Base-by-base conservation (phyloP, 2,888 invertebrate genomes). In the Tryphoninae sp. region DNA sequence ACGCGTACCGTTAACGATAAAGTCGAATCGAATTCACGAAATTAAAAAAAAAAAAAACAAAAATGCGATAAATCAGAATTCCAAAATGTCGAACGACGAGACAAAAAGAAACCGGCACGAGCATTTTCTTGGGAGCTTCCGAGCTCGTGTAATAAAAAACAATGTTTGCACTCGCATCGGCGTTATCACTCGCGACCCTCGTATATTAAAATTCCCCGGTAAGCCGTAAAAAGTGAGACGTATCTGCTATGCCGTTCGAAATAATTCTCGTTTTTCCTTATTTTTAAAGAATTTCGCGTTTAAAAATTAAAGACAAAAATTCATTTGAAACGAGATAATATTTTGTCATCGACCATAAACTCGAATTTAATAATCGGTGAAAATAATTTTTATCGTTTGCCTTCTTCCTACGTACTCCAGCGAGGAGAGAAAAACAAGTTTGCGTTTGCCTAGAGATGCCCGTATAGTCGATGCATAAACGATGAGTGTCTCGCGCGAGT, bases 401-500 rank as follows among this genome's bases (percentile, higher is more conserved):
- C 6, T 6, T 33, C 40, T 16, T 13, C 23, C 42, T 45, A 42
- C 42, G 42, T 55, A 55, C 26, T 33, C 74, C 42, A 23, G 26
- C 58, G 67, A 67, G 67, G 59, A 75, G n/a, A 13, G 51, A 51
- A 51, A 51, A 51, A 76, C 76, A 59, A 49, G 76, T 76, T 76
- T 68, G 67, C 68, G 59, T 68, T 76, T 61, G 76, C 68, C n/a
- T 55, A 55, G n/a, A 68, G 59, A 65, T 68, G 23, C 61, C 51
- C 61, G 68, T 68, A 19, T 33, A 73, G 51, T 55, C 33, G 53
- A 7, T 53, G 9, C 13, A 51, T 9, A 69, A 62, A 62, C 69
- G 76, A 77, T 77, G 76, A 77, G 76, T 77, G 67, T 53, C 75
- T 45, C 33, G 62, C 40, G 40, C 49, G 53, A 69, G 68, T 77